Conservation (phyloP, 1,140 invertebrate genomes). For the Drosophila tani region DNA sequence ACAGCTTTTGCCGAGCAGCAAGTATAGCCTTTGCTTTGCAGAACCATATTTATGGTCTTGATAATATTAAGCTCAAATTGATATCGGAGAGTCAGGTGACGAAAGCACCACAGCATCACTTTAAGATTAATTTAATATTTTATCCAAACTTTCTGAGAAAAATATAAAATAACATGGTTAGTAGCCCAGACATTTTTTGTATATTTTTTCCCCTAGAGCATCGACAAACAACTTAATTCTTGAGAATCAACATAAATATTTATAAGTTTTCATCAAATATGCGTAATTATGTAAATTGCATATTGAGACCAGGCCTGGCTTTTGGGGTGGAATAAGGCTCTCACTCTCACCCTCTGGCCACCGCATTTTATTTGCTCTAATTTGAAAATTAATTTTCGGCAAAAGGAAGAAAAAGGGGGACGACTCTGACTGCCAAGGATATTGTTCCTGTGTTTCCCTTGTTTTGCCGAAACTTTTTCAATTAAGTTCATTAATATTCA, state of each 20-base stretch:
- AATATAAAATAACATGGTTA: no score
- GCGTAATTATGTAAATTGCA: slow-evolving; percentile 75
- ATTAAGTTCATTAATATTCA: slow-evolving; percentile 77
- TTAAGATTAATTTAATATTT: no score
- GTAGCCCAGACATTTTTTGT: background rate
- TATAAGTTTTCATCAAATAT: slow-evolving; percentile 68
- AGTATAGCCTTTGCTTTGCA: background rate
- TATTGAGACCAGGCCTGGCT: slow-evolving; percentile 54
- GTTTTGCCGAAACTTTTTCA: slow-evolving; percentile 61
- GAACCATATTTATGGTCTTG: background rate
- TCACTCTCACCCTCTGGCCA: slow-evolving; percentile 1
- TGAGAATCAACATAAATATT: slow-evolving; percentile 64
- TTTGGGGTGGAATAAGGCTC: background rate
- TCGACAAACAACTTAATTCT: slow-evolving; percentile 40
- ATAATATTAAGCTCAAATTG: background rate
- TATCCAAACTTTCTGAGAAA: no score
- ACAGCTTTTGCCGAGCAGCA: background rate
- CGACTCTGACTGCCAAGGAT: slow-evolving; percentile 7
- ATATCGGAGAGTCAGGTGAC: background rate
- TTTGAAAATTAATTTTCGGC: slow-evolving; percentile 69
- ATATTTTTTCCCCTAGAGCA: slow-evolving; percentile 7
- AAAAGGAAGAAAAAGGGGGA: background rate
- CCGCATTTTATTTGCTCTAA: slow-evolving; percentile 66
- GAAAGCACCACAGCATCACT: background rate
- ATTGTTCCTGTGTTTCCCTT: slow-evolving; percentile 25